Percentiles rank a stretch among this genome's conserved stretches.
These are phyloP conservation scores for Nectonema munidae DNA, from an alignment of 2,888 invertebrate genomes.

Conservation along the genomic window DNA sequence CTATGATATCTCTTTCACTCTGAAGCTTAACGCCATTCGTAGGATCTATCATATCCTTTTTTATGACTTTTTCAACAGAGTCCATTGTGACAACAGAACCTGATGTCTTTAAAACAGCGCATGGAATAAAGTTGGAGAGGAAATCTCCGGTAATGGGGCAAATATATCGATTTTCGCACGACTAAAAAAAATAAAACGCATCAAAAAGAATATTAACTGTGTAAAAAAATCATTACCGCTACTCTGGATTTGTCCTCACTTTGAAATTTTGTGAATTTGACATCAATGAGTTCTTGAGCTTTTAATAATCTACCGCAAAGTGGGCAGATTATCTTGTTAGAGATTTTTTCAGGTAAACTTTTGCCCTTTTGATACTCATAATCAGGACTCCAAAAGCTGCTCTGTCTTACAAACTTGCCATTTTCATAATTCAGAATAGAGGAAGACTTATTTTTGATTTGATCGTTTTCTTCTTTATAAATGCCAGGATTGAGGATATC, in stretches of 20 bases:
- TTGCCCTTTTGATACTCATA: too few relatives aligned
- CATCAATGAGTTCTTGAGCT: constrained; percentile 57
- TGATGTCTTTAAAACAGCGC: constrained; percentile 54
- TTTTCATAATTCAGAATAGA: too few relatives aligned
- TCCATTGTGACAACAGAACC: constrained; percentile 80
- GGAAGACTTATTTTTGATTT: too few relatives aligned
- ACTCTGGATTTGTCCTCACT: constrained; percentile 39
- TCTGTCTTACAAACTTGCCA: too few relatives aligned
- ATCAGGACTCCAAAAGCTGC: too few relatives aligned
- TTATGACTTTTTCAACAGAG: constrained; percentile 73
- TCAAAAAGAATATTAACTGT: background rate
- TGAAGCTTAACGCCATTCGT: constrained; percentile 38
- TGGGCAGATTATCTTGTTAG: constrained; percentile 37
- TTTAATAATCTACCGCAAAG: constrained; percentile 50
- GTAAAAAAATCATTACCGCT: background rate
- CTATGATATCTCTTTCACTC: constrained; percentile 40
- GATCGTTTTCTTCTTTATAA: too few relatives aligned
- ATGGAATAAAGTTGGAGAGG: constrained; percentile 62
- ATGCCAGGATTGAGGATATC: too few relatives aligned
- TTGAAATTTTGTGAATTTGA: constrained; percentile 60
- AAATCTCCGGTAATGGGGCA: constrained; percentile 88
- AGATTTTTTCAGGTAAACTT: too few relatives aligned
- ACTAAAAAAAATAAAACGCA: background rate
- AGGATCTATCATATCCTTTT: constrained; percentile 81
- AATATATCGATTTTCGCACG: constrained; percentile 37